Conservation (phyloP, 1,140 invertebrate genomes). For the Leptinotarsa undecemlineata region DNA sequence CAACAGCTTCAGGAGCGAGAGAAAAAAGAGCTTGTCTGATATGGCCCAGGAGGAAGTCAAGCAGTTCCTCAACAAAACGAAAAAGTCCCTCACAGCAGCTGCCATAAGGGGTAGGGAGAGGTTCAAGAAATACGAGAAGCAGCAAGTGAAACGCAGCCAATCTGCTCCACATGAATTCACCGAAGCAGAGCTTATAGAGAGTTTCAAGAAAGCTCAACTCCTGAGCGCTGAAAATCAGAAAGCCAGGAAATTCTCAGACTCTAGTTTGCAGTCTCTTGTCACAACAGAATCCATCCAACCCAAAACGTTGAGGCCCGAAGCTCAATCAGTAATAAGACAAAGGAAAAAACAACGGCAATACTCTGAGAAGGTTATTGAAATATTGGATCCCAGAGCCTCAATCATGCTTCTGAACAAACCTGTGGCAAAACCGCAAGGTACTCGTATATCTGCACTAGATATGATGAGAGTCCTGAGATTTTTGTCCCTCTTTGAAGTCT, state of each 20-base stretch:
- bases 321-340: slow-evolving; percentile 31
- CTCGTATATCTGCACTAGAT: slow-evolving; percentile 21
- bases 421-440: slow-evolving; percentile 22
- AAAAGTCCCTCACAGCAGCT: slow-evolving; percentile 39
- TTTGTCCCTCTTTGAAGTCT: slow-evolving; percentile 50
- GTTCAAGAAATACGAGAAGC: slow-evolving; percentile 41
- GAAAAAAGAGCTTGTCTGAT: slow-evolving; percentile 42
- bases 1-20: slow-evolving; percentile 12
- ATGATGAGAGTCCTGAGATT: slow-evolving; percentile 39
- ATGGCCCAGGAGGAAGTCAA: slow-evolving; percentile 45
- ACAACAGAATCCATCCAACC: slow-evolving; percentile 4
- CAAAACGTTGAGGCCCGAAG: slow-evolving; percentile 36
- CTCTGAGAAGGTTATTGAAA: slow-evolving; percentile 51
- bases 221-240: slow-evolving; percentile 38
- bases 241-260: slow-evolving; percentile 38
- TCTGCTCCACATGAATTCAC: slow-evolving; percentile 57
- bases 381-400: slow-evolving; percentile 49
- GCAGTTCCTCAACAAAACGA: slow-evolving; percentile 46
- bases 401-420: slow-evolving; percentile 42
- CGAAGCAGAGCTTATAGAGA: slow-evolving; percentile 60
- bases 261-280: slow-evolving; percentile 15
- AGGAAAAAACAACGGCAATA: slow-evolving; percentile 29
- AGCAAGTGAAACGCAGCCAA: slow-evolving; percentile 54
- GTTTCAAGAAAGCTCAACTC: slow-evolving; percentile 55
- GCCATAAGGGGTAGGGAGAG: slow-evolving; percentile 40